Evolutionary conservation across 2,797 vertebrate genomes (phyloP), one percentile per base, ranked within the genome.

Genomic region (Falco columbarius): DNA sequence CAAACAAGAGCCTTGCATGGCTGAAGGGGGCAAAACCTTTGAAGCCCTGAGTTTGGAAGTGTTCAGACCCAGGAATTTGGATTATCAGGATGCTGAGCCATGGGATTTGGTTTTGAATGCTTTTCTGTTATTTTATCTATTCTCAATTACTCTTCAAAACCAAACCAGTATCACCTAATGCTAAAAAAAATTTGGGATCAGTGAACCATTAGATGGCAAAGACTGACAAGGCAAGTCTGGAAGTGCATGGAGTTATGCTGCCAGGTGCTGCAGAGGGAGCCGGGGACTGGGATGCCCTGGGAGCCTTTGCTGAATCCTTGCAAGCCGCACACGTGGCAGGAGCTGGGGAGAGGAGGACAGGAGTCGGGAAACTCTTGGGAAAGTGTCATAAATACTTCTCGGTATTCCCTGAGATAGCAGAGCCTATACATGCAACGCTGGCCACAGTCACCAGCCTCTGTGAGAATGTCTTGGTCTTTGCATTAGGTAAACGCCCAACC

Each of bases 331-430:
- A 73, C 4, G 12, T 49, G 46, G 90, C 89, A 77, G 72, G 44
- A 88, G 58, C 29, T 29, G 52, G 70, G 72, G 73, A 86, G 81
- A 81, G 52, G 32, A 86, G 80, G 83, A 90, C 65, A 90, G 80
- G 84, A 95, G 86, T 65, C 27, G 15, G 92, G 75, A 96, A 97
- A 74, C 96, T 90, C 92, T 97, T 95, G 87, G 89, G 75, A 95
- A 96, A 95, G 93, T 96, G 88, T 95, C 90, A 96, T 97, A 97
- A 97, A 97, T 98, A 95, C 95, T 94, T 97, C 86, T 81, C 1
- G 23, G 52, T 92, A 91, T 90, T 87, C 85, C 89, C 55, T 1
- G 58, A 95, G 95, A 97, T 97, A 95, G 95, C 93, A 97, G 92
- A 91, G 90, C 74, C 58, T 0, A 7, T 61, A n/a, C 80, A 80